phyloP scores from a whole-genome alignment of 2,888 invertebrate species.

The Brachypalpus laphriformis region DNA sequence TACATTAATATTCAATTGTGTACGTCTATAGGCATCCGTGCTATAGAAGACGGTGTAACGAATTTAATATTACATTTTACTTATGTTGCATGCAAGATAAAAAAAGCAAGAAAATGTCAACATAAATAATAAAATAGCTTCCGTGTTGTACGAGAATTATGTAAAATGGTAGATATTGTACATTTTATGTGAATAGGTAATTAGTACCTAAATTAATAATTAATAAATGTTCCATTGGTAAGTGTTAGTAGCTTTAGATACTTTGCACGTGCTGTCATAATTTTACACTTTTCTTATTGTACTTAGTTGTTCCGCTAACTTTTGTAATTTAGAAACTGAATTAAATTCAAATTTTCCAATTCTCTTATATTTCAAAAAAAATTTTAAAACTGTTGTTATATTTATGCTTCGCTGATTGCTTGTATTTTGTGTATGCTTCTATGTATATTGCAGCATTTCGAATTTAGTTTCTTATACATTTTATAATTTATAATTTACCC shows the following conservation, averaged over 20 bases:
- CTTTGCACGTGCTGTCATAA: slow-evolving; percentile 36
- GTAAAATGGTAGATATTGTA: slow-evolving; percentile 13
- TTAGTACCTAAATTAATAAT: background rate
- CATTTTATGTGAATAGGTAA: slow-evolving; percentile 20
- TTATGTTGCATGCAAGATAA: slow-evolving; percentile 28
- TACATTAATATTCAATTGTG: slow-evolving; percentile 7
- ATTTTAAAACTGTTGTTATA: slow-evolving; percentile 2
- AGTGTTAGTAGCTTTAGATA: slow-evolving; percentile 53
- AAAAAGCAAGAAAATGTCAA: slow-evolving; percentile 4
- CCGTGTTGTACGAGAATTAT: slow-evolving; percentile 8
- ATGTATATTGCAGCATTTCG: slow-evolving; percentile 20
- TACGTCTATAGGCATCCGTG: slow-evolving; percentile 7
- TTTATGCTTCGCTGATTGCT: slow-evolving; percentile 65
- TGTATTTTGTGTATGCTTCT: slow-evolving; percentile 63
- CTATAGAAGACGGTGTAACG: background rate
- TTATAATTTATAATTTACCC: slow-evolving; percentile 18
- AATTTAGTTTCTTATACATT: slow-evolving; percentile 30
- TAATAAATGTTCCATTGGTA: slow-evolving; percentile 53
- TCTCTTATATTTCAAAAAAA: background rate
- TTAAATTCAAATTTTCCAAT: slow-evolving; percentile 2
- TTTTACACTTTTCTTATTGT: background rate
- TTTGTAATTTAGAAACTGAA: slow-evolving; percentile 4
- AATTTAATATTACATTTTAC: background rate
- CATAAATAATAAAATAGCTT: slow-evolving; percentile 2
- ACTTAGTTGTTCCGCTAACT: background rate